Evolutionary conservation across 2,797 vertebrate genomes (phyloP), one percentile per base, ranked within the genome.

Genomic region (Microctenopoma lineatum): DNA sequence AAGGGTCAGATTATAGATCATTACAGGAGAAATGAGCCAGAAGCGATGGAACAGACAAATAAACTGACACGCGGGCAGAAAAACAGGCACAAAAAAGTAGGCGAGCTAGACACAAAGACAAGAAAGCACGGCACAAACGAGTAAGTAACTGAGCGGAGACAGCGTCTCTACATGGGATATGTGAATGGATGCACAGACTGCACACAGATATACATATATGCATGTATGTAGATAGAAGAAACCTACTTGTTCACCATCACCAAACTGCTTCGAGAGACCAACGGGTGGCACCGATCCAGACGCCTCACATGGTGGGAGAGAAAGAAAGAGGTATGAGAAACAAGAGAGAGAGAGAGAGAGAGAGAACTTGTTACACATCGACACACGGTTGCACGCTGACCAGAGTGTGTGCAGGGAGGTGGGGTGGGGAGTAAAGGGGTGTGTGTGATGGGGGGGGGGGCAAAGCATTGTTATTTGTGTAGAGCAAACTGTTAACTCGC

Each of bases 401-500:
- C 84, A 64, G 74, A 80, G 83, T 79, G 84, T 82, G 79, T 72
- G 81, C 70, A 70, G 83, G 83, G 66, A 67, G 75, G 81, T 66
- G 69, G 75, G 16, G 76, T 70, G 74, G 77, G 47, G 70, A 21
- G 75, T 9, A 45, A 27, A 47, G 18, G 68, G 32, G 56, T 59
- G 71, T 60, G 76, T 60, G 79, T 42, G 60, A 16, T 8, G 50
- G 21, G 21, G 21, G 29, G 50, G 77, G 74, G 48, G 36, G 82
- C 32, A 36, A 67, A 79, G 76, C 83, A 84, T 83, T 90, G 83
- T 83, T 87, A 74, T 87, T 85, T 86, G 69, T 85, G 81, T 81
- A 86, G 86, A 83, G 86, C 77, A 90, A 91, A 91, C 88, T 87
- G 79, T 69, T 89, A 89, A 88, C 83, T 87, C 87, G 78, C 69